Evolutionary conservation across 1,140 invertebrate species (phyloP), one percentile per base, ranked within the genome.

Genomic region (Drosophila kanapiae): DNA sequence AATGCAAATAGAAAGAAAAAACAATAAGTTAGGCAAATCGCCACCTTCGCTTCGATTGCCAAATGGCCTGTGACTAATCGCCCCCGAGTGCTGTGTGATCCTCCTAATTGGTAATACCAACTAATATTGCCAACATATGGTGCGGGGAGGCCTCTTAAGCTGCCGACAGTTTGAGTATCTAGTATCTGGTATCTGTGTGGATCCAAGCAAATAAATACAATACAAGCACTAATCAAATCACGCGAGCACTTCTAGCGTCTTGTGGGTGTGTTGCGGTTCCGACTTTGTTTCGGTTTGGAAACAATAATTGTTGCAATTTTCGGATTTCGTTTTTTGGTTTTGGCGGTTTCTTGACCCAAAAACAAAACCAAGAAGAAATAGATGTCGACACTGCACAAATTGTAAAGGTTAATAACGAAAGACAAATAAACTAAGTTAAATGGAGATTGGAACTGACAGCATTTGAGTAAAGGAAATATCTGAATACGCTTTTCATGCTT

Each of bases 21-120:
- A 51, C 29, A 51, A 51, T 79, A 82, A 64, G 49, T 75, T 61
- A 35, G 56, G 64, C 72, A 78, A 79, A 83, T 87, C 79, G 77
- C 37, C 80, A 77, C 74, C 74, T 76, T 77, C 61, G 43, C 72
- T 53, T 58, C 47, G 37, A 64, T 76, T 76, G 72, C 53, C 72
- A 76, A 83, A 81, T 80, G 64, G 65, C 33, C 77, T 75, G 80
- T 87, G 84, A 87, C 84, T 87, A 88, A 87, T 87, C 68, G 61
- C 43, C 51, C 16, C 35, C 57, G 37, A 56, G 51, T 57, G 70
- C 37, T 82, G 80, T 75, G 75, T 70, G 69, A n/a, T 27, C 54
- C 65, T 68, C 84, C 75, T 87, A 87, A 87, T 87, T 87, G 84
- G 31, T 80, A 69, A 40, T 68, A 63, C 68, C 84, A 83, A 88